Conservation (phyloP, 53 echinoderm and acorn worm genomes). For the Mesocentrotus franciscanus region DNA sequence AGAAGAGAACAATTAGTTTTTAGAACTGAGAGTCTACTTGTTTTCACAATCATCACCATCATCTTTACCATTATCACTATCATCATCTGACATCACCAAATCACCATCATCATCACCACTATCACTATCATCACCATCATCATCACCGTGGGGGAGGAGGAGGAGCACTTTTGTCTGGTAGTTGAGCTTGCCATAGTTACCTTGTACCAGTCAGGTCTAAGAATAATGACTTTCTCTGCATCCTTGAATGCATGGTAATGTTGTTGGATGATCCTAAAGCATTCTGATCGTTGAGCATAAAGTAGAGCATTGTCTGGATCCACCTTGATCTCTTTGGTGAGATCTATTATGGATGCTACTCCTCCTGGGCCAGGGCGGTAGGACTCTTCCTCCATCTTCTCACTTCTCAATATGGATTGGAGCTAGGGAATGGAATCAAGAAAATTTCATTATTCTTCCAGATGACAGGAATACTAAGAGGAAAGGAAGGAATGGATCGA, state of each 20-base stretch:
- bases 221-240: conserved; percentile 78
- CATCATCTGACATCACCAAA: not conserved
- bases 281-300: conserved; percentile 76
- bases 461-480: no score
- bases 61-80: not conserved
- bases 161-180: not conserved
- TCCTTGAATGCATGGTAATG: conserved; percentile 84
- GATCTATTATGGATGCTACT: conserved; percentile 80
- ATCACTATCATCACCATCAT: not conserved
- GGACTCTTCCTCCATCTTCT: not conserved
- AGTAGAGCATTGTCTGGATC: conserved; percentile 76
- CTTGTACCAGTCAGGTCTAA: conserved; percentile 86
- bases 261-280: conserved; percentile 81
- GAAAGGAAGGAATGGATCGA: no score
- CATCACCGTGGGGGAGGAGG: not conserved
- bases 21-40: not conserved
- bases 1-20: not conserved
- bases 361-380: conserved; percentile 26
- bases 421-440: not conserved
- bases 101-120: not conserved
- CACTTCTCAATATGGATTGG: not conserved
- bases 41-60: not conserved
- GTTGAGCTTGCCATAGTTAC: conserved; percentile 52
- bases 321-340: conserved; percentile 82
- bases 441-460: no score